These are phyloP conservation scores for Choloepus didactylus DNA, from an alignment of 2,797 vertebrate genomes.

Conservation along the genomic window DNA sequence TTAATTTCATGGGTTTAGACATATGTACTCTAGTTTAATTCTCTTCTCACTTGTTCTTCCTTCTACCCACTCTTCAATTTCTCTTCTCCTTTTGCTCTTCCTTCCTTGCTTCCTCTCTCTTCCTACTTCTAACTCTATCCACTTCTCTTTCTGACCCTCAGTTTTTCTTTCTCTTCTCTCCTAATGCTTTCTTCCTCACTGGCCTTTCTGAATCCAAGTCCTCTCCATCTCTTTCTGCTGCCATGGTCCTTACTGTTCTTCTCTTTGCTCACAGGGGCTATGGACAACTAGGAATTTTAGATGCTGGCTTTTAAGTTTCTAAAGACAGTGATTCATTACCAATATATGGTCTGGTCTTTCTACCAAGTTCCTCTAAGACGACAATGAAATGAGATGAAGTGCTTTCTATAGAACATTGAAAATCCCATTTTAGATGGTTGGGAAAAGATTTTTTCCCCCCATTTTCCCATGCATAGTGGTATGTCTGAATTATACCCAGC, in stretches of 20 bases:
- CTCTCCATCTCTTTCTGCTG: neutral
- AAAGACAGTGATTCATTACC: conserved; percentile 64
- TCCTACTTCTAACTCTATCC: conserved; percentile 52
- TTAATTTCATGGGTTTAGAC: conserved; percentile 68
- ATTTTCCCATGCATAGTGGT: conserved; percentile 25
- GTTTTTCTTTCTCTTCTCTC: neutral
- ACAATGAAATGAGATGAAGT: conserved; percentile 60
- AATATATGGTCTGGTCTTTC: conserved; percentile 48
- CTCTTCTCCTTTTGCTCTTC: conserved; percentile 81
- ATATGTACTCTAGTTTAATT: conserved; percentile 56
- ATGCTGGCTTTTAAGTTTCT: conserved; percentile 65
- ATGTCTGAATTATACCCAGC: conserved; percentile 33
- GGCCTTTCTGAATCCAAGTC: conserved; percentile 4
- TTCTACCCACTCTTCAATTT: conserved; percentile 79
- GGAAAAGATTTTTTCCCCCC: neutral
- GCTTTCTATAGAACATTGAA: conserved; percentile 63
- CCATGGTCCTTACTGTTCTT: neutral
- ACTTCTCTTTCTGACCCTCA: conserved; percentile 64
- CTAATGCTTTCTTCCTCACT: neutral
- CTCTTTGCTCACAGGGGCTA: conserved; percentile 31
- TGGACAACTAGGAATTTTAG: conserved; percentile 58
- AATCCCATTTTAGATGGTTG: conserved; percentile 35
- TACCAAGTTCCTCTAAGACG: conserved; percentile 66
- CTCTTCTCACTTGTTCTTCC: conserved; percentile 71
- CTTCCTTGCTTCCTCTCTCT: conserved; percentile 75